Percentiles rank a stretch among this genome's conserved stretches.
Evolutionary conservation across 2,113 vertebrate species (phyloP).

Genomic region (Myotis davidii): DNA sequence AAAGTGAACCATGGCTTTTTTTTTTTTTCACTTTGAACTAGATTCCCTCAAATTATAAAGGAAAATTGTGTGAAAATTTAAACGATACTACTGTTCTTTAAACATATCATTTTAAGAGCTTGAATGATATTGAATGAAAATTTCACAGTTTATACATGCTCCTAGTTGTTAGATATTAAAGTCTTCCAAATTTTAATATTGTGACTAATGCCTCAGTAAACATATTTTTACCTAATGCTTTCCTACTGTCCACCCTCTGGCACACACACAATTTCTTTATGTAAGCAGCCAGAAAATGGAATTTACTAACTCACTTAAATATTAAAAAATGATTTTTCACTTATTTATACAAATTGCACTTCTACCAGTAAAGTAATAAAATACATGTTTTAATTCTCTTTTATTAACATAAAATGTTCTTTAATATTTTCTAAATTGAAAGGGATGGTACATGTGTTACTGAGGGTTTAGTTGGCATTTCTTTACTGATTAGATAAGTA

Average conservation of each 20-base stretch:
- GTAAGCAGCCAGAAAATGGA: neutral
- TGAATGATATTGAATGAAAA: neutral
- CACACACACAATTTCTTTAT: neutral
- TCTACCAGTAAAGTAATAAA: neutral
- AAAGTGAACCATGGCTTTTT: neutral
- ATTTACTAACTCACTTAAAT: neutral
- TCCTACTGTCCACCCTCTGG: neutral
- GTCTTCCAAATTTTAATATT: neutral
- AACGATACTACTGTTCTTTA: neutral
- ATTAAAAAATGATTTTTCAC: neutral
- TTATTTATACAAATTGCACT: neutral
- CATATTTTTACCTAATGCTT: neutral
- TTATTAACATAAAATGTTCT: neutral
- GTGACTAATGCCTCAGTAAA: neutral
- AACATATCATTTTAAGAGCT: neutral
- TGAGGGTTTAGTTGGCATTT: neutral
- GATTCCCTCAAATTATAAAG: neutral
- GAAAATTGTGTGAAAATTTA: neutral
- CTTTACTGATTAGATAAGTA: neutral
- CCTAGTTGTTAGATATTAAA: neutral
- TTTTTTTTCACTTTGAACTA: neutral
- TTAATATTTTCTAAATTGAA: conserved; percentile 7
- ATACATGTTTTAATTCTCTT: neutral
- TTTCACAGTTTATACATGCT: neutral
- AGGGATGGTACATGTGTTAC: neutral